Evolutionary conservation across 30 jellyfish, hydroid and myxozoan genomes (phyloP), one percentile per base, ranked within the genome.

Genomic region (Cassiopea andromeda): DNA sequence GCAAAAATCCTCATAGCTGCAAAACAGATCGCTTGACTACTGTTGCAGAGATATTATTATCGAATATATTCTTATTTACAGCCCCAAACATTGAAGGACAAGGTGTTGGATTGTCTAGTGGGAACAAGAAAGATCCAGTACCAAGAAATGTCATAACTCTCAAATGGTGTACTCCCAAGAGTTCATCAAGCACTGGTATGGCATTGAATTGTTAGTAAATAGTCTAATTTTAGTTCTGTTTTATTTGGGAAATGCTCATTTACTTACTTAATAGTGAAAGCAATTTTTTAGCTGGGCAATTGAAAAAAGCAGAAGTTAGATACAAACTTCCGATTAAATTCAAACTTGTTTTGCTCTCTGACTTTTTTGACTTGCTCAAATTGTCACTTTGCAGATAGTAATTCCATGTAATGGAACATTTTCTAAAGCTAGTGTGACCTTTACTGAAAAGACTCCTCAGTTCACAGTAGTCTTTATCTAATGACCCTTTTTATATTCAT

Each of bases 151-250:
- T 81, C 4, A 77, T 93, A 1, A 87, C 96, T 2, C 68, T 93
- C 18, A 93, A 93, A 67, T 93, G 98, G 98, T 93, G 98, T 89
- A 93, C 98, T 44, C 98, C 98, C 15, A 93, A 93, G 64, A 83
- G 90, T 12, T 81, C 91, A 12, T 59, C 97, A 10, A 69, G 61
- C 82, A 86, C 73, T 44, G 98, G 98, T 93, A 54, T 44, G 92
- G 18, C 59, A 5, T 54, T 64, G 8, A 17, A 54, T 54, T 54
- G 64, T 3, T 54, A 10, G 12, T 3, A 54, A 10, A 3, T 10
- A 54, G 12, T 54, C 10, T 54, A 6, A 6, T 3, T 54, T 54
- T 54, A 10, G 12, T 54, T 54, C 64, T 54, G 12, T 6, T 54
- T 6, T 10, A 3, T 54, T 10, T 3, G 10, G 12, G 64, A 54